Conservation (phyloP, 2,113 vertebrate species). For the Nothocercus julius region DNA sequence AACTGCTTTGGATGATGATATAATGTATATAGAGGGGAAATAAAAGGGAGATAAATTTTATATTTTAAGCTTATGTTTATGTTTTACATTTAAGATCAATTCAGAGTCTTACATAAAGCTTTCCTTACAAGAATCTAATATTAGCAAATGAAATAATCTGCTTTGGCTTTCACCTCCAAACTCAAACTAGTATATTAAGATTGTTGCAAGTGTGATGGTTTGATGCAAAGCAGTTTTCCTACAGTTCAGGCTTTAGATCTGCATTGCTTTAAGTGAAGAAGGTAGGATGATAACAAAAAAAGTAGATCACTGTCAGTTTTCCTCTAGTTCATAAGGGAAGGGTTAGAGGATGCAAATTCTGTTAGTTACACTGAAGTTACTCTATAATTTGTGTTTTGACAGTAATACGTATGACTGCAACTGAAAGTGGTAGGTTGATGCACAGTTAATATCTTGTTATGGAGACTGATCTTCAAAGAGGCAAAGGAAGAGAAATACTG, state of each 20-base stretch:
- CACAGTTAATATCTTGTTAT: not conserved
- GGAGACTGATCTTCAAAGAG: not conserved
- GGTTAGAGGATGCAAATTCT: not conserved
- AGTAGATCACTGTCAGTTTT: not conserved
- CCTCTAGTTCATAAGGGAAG: not conserved
- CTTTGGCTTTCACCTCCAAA: not conserved
- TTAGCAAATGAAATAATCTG: not conserved
- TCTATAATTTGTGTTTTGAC: not conserved
- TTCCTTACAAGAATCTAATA: not conserved
- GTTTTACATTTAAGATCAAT: not conserved
- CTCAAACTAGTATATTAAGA: not conserved
- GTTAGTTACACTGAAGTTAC: not conserved
- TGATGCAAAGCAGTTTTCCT: not conserved
- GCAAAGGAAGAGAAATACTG: not conserved
- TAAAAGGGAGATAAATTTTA: not conserved
- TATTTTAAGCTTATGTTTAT: not conserved
- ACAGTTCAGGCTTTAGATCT: not conserved
- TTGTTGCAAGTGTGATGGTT: not conserved
- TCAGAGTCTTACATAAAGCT: not conserved
- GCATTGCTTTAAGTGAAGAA: not conserved
- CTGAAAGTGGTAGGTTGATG: not conserved
- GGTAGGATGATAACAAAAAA: not conserved
- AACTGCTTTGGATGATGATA: not conserved
- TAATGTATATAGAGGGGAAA: not conserved
- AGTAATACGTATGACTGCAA: not conserved